phyloP scores from a whole-genome alignment of 2,888 invertebrate genomes.

The Cryptosula pallasiana region DNA sequence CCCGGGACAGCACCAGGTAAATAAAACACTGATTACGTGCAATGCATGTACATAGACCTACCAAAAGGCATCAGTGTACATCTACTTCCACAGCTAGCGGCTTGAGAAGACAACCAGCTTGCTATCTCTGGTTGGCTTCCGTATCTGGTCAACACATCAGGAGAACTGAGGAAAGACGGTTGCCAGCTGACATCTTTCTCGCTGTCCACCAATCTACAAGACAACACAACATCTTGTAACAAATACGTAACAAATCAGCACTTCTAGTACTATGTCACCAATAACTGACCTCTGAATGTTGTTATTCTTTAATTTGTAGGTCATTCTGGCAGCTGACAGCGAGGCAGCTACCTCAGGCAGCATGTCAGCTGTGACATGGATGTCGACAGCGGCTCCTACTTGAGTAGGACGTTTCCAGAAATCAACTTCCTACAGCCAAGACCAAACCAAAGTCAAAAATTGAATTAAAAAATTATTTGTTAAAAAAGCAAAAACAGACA shows the following conservation, averaged over 20 bases:
- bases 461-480: too few species aligned
- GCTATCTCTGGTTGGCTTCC: neutral
- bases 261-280: neutral
- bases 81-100: neutral
- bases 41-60: too few species aligned
- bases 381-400: neutral
- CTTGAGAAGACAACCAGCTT: neutral
- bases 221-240: neutral
- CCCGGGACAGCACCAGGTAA: too few species aligned
- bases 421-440: slow-evolving; percentile 4
- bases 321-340: neutral
- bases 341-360: neutral
- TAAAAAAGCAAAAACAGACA: too few species aligned
- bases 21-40: too few species aligned
- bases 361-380: neutral
- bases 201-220: neutral
- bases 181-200: neutral
- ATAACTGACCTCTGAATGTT: slow-evolving; percentile 2
- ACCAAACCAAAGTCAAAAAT: too few species aligned
- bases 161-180: neutral
- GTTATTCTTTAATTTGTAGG: neutral
- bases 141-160: slow-evolving; percentile 9
- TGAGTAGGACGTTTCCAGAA: neutral
- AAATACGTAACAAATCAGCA: neutral
- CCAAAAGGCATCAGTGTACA: slow-evolving; percentile 22